Evolutionary conservation across 2,113 vertebrate species (phyloP).

Genomic region (Chaetorhynchus papuensis): DNA sequence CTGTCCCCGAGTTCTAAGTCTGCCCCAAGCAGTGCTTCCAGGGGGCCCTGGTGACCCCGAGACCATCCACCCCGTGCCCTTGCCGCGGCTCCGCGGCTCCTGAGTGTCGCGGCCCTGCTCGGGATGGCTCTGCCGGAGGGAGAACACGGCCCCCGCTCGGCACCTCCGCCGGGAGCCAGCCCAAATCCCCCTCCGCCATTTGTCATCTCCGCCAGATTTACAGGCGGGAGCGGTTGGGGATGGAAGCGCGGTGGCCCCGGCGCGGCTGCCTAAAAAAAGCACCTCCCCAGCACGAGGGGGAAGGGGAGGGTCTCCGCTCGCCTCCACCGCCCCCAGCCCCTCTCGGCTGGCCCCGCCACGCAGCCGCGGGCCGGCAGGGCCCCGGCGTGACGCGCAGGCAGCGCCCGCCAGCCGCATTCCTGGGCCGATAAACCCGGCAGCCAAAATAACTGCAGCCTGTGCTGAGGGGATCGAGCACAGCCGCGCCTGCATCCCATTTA

Average conservation of each 20-base stretch:
- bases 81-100: background rate
- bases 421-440: constrained; percentile 33
- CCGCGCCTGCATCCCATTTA: background rate
- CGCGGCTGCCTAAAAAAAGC: background rate
- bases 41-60: background rate
- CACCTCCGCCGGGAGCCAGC: background rate
- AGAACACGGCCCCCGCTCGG: background rate
- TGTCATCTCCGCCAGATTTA: background rate
- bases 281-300: background rate
- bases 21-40: background rate
- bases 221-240: background rate
- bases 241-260: background rate
- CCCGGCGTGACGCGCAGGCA: background rate
- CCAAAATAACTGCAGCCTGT: constrained; percentile 27
- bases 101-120: accelerated
- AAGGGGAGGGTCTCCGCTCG: background rate
- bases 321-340: background rate
- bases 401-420: constrained; percentile 39
- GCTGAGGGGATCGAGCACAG: background rate
- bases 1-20: accelerated
- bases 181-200: background rate
- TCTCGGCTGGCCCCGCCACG: background rate
- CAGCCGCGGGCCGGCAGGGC: background rate
- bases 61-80: background rate
- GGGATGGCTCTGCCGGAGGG: background rate